Percentiles rank a stretch among this genome's conserved stretches.
Evolutionary conservation across 2,797 vertebrate genomes (phyloP).

Genomic region (Rhabdomys pumilio): DNA sequence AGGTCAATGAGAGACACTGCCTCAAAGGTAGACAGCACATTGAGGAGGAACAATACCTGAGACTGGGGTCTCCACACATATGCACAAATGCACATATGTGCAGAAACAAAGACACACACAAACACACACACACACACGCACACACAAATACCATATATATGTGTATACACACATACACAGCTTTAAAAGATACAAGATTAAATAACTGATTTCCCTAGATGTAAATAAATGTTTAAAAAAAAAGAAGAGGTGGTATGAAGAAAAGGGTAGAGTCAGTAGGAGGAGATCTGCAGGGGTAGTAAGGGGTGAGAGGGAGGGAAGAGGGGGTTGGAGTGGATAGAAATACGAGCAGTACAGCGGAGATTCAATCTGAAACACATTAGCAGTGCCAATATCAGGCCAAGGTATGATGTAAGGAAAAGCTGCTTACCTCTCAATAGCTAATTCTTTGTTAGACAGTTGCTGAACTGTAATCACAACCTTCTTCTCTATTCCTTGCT

Average conservation of each 20-base stretch:
- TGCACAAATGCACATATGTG: neutral
- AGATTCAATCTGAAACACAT: neutral
- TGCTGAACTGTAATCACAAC: conserved; percentile 97
- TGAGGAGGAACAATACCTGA: neutral
- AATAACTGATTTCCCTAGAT: neutral
- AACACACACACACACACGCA: neutral
- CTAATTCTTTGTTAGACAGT: conserved; percentile 96
- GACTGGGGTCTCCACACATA: neutral
- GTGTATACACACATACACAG: neutral
- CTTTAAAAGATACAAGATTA: conserved; percentile 22
- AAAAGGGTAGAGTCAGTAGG: neutral
- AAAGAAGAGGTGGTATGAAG: neutral
- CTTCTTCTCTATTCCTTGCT: conserved; percentile 97
- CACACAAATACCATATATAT: neutral
- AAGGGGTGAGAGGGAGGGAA: neutral
- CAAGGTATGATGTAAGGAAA: neutral
- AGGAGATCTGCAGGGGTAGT: neutral
- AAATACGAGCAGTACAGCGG: neutral
- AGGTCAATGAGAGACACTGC: neutral
- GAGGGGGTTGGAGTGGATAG: neutral
- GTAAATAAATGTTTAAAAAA: conserved; percentile 31
- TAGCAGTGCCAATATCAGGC: neutral
- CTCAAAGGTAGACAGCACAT: neutral
- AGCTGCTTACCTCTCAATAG: conserved; percentile 95
- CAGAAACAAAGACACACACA: neutral